phyloP scores from a whole-genome alignment of 2,797 vertebrate genomes.

The Molossus molossus region DNA sequence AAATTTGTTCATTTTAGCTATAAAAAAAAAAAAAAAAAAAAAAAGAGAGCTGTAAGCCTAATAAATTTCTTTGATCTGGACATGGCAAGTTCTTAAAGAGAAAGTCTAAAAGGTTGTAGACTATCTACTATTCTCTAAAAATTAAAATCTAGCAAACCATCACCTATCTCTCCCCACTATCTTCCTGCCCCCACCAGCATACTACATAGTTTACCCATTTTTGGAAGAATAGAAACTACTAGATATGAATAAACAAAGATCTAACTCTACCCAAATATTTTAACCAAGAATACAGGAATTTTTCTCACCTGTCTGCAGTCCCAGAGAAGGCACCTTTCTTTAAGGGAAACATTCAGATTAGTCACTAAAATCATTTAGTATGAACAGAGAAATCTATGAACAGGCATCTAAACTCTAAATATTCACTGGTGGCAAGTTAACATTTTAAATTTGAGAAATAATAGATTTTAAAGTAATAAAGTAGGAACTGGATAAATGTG shows the following conservation, averaged over 20 bases:
- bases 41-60: slow-evolving; percentile 82
- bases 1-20: slow-evolving; percentile 88
- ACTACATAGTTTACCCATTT: neutral
- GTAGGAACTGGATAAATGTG: neutral
- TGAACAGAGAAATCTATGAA: neutral
- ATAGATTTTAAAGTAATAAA: neutral
- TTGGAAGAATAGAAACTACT: neutral
- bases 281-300: neutral
- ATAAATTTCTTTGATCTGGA: slow-evolving; percentile 86
- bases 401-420: neutral
- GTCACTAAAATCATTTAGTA: neutral
- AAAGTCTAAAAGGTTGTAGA: slow-evolving; percentile 76
- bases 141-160: slow-evolving; percentile 75
- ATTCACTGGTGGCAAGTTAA: neutral
- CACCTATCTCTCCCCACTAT: neutral
- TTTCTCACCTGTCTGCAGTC: neutral
- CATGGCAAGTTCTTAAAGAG: slow-evolving; percentile 82
- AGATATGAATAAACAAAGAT: slow-evolving; percentile 55
- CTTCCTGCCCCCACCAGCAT: neutral
- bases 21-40: slow-evolving; percentile 74
- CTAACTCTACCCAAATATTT: slow-evolving; percentile 54
- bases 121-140: slow-evolving; percentile 78
- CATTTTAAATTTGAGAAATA: neutral
- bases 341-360: neutral
- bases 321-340: neutral